Evolutionary conservation across 1,140 invertebrate genomes (phyloP).

Genomic region (Vanessa atalanta): DNA sequence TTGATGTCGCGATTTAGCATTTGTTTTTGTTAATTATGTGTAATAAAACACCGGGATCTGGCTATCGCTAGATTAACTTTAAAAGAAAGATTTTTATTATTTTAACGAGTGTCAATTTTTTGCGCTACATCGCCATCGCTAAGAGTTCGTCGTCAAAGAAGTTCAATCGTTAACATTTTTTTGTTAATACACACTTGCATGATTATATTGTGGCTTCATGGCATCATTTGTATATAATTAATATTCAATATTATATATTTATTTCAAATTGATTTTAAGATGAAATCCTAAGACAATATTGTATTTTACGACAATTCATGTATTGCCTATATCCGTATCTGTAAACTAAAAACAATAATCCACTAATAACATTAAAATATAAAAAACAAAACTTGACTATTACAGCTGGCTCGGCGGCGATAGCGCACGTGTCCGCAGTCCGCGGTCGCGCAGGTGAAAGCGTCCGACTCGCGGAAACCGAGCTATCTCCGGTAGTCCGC

Average conservation of each 20-base stretch:
- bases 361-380: not conserved
- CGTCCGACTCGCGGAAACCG: slow-evolving; percentile 27
- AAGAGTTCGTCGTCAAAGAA: too few species aligned
- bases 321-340: too few species aligned
- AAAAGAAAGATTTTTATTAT: not conserved
- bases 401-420: slow-evolving; percentile 11
- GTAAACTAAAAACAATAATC: not conserved
- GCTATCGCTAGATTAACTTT: not conserved
- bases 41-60: slow-evolving; percentile 26
- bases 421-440: slow-evolving; percentile 6
- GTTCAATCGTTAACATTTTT: too few species aligned
- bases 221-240: too few species aligned
- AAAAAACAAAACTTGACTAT: not conserved
- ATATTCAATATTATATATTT: too few species aligned
- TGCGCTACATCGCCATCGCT: too few species aligned
- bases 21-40: slow-evolving; percentile 42
- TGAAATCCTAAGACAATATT: too few species aligned
- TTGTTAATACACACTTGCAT: too few species aligned
- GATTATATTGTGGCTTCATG: too few species aligned
- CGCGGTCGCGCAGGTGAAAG: slow-evolving; percentile 42
- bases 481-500: slow-evolving; percentile 13
- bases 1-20: slow-evolving; percentile 30
- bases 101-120: not conserved
- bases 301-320: too few species aligned
- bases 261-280: too few species aligned